Evolutionary conservation across 2,113 vertebrate genomes (phyloP).

Genomic region (Paracanthobrama guichenoti): DNA sequence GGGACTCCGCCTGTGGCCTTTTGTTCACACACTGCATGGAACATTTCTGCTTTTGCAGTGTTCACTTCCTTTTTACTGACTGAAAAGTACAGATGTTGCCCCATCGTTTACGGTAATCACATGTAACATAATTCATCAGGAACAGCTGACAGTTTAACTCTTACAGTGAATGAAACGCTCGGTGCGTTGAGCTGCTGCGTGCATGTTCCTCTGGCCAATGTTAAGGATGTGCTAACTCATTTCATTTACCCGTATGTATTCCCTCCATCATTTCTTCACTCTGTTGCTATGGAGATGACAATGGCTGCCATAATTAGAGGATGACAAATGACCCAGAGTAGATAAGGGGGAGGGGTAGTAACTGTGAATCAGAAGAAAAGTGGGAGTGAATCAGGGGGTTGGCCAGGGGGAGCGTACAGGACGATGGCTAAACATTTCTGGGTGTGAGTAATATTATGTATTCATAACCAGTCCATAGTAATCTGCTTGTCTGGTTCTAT

Average conservation of each 20-base stretch:
- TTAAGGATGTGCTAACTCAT: conserved; percentile 32
- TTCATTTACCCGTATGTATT: conserved; percentile 12
- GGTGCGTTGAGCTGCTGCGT: neutral
- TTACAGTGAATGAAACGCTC: conserved; percentile 5
- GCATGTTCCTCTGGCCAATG: conserved; percentile 12
- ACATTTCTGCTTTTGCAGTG: conserved; percentile 48
- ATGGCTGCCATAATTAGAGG: conserved; percentile 31
- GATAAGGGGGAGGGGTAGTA: conserved; percentile 19
- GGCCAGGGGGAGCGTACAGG: neutral
- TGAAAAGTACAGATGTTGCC: neutral
- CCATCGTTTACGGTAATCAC: neutral
- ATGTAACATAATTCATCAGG: neutral
- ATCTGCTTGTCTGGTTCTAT: neutral
- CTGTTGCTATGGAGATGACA: conserved; percentile 46
- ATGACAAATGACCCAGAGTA: conserved; percentile 34
- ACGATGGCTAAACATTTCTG: neutral
- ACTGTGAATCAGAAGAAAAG: conserved; percentile 36
- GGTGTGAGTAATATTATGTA: neutral
- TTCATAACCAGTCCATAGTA: conserved; percentile 4
- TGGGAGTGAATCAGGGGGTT: conserved; percentile 3
- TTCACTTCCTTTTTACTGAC: conserved; percentile 45
- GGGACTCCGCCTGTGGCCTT: neutral
- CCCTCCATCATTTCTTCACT: conserved; percentile 6
- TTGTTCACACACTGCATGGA: conserved; percentile 20
- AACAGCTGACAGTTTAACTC: conserved; percentile 11